Base-by-base conservation (phyloP, 2,797 vertebrate species). In the Muscicapa striata region DNA sequence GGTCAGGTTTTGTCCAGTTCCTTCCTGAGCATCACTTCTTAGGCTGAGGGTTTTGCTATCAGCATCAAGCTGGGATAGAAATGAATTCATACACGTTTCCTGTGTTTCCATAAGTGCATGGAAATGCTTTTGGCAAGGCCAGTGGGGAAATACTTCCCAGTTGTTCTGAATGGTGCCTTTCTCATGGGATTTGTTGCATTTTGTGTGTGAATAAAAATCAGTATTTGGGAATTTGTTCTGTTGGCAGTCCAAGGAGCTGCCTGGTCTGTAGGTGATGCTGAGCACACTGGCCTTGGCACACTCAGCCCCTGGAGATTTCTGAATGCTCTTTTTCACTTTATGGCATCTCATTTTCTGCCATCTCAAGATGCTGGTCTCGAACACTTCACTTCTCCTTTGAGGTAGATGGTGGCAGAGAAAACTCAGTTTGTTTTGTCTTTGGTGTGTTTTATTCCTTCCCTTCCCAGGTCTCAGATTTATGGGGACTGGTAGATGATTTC, bases 301-400 rank as follows among this genome's bases (percentile, higher is more conserved):
- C 36, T 19, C 2, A 5, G 20, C 5, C 30, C 54, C 34, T 23
- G 0, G 32, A 3, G 19, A 3, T 13, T 32, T 57, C 13, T 9
- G 15, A 59, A 49, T 17, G 43, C 4, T 55, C 32, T 22, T 19
- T 23, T 27, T 73, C 34, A 32, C 14, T 40, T 61, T 3, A 1
- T 85, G 55, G 24, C 40, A 30, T 0, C 6, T 18, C 5, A 4
- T 55, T 55, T 68, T 36, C 59, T 83, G 46, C 62, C 30, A 1
- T 1, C 38, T 86, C 40, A 40, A 55, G 41, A 2, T 40, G 36
- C 38, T 67, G 40, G 6, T 49, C 74, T 72, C 59, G 7, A 87
- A 40, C 17, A 5, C n/a, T 2, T 41, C 68, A 7, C 19, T 68
- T 80, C 43, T 30, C 18, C 38, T 84, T 27, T 20, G 75, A 41